phyloP scores from a whole-genome alignment of 23 tunicate genomes.

The Trididemnum miniatum region DNA sequence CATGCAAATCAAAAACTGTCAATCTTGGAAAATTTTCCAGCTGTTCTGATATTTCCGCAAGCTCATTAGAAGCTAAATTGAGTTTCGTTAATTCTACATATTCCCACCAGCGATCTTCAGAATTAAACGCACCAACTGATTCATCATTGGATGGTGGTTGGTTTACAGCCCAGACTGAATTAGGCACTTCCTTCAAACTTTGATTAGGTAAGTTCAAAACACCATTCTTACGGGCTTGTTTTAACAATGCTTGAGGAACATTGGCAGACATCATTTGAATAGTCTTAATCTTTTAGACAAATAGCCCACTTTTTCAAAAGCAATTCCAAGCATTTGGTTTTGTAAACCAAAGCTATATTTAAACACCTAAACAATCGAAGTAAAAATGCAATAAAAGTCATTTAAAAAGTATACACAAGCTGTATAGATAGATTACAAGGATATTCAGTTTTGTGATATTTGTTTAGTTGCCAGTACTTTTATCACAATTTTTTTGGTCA shows the following conservation, averaged over 20 bases:
- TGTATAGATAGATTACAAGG: too few relatives aligned
- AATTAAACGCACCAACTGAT: conserved; percentile 14
- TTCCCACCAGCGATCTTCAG: conserved; percentile 78
- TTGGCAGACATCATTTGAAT: neutral
- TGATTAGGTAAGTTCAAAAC: conserved; percentile 60
- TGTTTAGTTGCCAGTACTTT: too few relatives aligned
- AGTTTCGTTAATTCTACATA: conserved; percentile 66
- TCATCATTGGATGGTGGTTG: conserved; percentile 38
- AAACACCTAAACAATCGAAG: too few relatives aligned
- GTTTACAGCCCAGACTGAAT: conserved; percentile 60
- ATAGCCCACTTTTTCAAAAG: too few relatives aligned
- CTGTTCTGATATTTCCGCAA: conserved; percentile 47
- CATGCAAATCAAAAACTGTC: conserved; percentile 74
- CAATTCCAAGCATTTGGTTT: too few relatives aligned
- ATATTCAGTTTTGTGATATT: too few relatives aligned
- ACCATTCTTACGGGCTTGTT: conserved; percentile 84
- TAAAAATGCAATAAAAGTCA: too few relatives aligned
- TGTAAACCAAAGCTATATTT: too few relatives aligned
- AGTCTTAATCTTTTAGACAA: too few relatives aligned
- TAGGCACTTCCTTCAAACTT: conserved; percentile 49
- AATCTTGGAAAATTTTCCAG: conserved; percentile 46
- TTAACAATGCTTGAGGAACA: conserved; percentile 26
- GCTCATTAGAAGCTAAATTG: conserved; percentile 61
- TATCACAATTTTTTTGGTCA: too few relatives aligned
- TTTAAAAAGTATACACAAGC: too few relatives aligned